Base-by-base conservation (phyloP, 1,140 invertebrate species). In the Melipona quadrifasciata region DNA sequence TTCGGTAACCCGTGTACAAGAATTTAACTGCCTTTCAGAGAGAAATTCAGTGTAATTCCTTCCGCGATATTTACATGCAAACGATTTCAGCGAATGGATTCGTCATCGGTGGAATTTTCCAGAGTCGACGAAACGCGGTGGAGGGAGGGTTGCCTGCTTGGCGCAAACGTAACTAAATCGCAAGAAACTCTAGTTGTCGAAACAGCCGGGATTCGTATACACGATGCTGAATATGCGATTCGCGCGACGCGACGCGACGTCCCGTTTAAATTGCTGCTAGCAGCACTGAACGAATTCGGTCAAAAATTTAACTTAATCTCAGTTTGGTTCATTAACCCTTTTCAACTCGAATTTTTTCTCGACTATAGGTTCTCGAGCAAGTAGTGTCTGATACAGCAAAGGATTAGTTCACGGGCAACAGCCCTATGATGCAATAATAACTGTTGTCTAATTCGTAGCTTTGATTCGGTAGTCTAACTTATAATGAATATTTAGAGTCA, bases 221-320 rank as follows among this genome's bases (percentile, higher is more conserved):
- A 72, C 47, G 47, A 27, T 27, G 71, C 71, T 72, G 71, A 72
- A 72, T 72, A 27, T 53, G 47, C 71, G 17, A 14, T 5, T 27
- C 6, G 47, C 16, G 16, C 34, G 31, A 31, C 53, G 53, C 16
- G 53, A 16, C 14, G 14, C 2, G 24, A 58, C 21, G 51, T 64
- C 39, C 39, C 85, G 65, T 73, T 78, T 67, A 71, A 89, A 89
- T 82, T 85, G 71, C 80, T 47, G 58, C 72, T 47, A 12, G 53
- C 64, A 67, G 79, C 86, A 88, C 86, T 86, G 80, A 47, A 8
- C 39, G 39, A 47, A 47, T 47, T 47, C 8, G 8, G 8, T 8
- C 8, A 6, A 47, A 47, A 47, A 47, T 47, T 47, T 47, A 47
- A 47, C 8, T 47, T 10, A 47, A 47, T 47, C 39, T 47, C 8